These are phyloP conservation scores for Pammene aurita DNA, from an alignment of 2,888 invertebrate species.

Conservation along the genomic window DNA sequence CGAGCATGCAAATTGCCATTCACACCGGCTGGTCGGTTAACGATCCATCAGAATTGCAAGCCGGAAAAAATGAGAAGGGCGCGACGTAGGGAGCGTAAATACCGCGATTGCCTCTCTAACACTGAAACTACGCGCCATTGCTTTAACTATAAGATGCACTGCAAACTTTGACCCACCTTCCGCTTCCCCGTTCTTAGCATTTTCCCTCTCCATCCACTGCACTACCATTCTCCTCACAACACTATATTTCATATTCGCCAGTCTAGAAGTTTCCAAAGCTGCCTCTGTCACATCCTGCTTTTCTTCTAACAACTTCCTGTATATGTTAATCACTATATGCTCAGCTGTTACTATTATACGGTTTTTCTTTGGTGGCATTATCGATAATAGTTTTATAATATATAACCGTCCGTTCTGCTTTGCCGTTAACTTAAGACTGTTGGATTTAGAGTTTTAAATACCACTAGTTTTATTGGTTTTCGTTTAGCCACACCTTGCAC, in stretches of 20 bases:
- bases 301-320: neutral
- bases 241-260: neutral
- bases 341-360: neutral
- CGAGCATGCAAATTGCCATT: too few species aligned
- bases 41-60: too few species aligned
- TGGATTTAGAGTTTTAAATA: neutral
- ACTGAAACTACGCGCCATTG: too few species aligned
- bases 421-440: neutral
- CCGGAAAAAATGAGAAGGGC: too few species aligned
- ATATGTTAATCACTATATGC: neutral
- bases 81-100: too few species aligned
- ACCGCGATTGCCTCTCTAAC: too few species aligned
- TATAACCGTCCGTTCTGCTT: too few species aligned
- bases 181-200: neutral
- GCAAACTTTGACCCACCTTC: neutral
- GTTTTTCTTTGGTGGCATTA: neutral
- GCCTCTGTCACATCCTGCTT: neutral
- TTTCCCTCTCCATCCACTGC: neutral
- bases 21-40: too few species aligned
- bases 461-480: neutral
- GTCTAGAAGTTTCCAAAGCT: slow-evolving; percentile 1
- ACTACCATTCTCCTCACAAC: slow-evolving; percentile 6
- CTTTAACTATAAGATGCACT: too few species aligned
- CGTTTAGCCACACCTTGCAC: neutral
- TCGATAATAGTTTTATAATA: neutral